Percentiles rank a stretch among this genome's conserved stretches.
phyloP scores from a whole-genome alignment of 2,113 vertebrate genomes.

The Blennius ocellaris region DNA sequence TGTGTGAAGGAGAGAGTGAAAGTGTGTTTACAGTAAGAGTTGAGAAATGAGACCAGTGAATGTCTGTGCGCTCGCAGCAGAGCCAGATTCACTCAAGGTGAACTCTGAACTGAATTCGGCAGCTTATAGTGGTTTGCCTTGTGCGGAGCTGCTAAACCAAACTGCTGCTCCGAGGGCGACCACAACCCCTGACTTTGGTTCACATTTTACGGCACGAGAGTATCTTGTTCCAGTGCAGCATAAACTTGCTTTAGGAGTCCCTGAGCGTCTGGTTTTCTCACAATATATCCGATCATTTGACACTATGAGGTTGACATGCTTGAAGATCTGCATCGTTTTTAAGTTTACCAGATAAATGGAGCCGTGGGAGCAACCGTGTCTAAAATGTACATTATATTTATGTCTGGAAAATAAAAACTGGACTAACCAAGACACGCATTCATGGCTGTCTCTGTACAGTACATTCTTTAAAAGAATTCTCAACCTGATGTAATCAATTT shows the following conservation, averaged over 20 bases:
- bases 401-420: neutral
- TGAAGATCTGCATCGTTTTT: conserved; percentile 3
- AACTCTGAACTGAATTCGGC: conserved; percentile 47
- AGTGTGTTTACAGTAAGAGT: conserved; percentile 42
- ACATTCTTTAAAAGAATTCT: too few relatives aligned
- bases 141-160: conserved; percentile 36
- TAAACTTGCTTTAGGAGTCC: conserved; percentile 11
- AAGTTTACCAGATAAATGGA: neutral
- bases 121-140: conserved; percentile 23
- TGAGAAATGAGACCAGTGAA: conserved; percentile 34
- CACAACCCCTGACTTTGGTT: conserved; percentile 33
- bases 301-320: conserved; percentile 5
- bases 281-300: conserved; percentile 13
- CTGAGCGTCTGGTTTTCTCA: conserved; percentile 25
- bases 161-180: conserved; percentile 23
- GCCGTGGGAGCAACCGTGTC: neutral
- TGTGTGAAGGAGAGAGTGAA: neutral
- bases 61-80: conserved; percentile 16
- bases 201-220: conserved; percentile 23
- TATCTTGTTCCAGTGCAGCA: conserved; percentile 5
- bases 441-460: neutral
- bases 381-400: neutral
- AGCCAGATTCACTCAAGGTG: conserved; percentile 58
- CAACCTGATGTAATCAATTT: too few relatives aligned
- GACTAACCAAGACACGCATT: neutral